Evolutionary conservation across 2,797 vertebrate species (phyloP).

Genomic region (Peromyscus aztecus): DNA sequence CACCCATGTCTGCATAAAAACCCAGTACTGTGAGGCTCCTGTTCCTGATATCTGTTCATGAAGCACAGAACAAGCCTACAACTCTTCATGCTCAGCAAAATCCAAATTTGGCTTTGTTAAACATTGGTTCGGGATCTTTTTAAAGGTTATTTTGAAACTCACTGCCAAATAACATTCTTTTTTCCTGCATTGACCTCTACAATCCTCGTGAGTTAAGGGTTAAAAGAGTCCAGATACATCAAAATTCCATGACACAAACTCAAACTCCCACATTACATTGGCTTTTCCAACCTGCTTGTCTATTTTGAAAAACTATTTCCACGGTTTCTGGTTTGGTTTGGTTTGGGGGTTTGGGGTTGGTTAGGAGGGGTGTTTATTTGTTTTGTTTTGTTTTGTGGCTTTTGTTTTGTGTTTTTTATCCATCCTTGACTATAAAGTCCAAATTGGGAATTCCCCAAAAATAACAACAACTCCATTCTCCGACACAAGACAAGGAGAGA

Average conservation of each 20-base stretch:
- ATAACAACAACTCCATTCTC: background rate
- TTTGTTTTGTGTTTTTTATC: background rate
- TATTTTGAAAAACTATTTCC: background rate
- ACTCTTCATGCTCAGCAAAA: background rate
- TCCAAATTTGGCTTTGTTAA: background rate
- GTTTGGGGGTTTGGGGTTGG: background rate
- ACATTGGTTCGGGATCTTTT: background rate
- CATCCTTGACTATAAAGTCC: background rate
- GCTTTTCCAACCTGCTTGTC: background rate
- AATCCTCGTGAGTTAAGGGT: background rate
- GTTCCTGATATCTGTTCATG: background rate
- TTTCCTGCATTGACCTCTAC: background rate
- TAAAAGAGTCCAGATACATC: background rate
- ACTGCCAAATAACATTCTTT: background rate
- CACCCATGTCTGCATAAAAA: background rate
- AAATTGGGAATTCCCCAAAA: constrained; percentile 18
- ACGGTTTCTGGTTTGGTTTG: background rate
- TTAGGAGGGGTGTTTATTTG: background rate
- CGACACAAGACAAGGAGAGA: background rate
- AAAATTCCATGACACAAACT: background rate
- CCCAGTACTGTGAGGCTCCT: background rate
- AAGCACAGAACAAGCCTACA: background rate
- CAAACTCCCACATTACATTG: background rate
- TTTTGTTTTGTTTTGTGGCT: background rate
- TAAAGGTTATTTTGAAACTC: background rate